Base-by-base conservation (phyloP, 1,140 invertebrate species). In the Geopemphigus sp. region DNA sequence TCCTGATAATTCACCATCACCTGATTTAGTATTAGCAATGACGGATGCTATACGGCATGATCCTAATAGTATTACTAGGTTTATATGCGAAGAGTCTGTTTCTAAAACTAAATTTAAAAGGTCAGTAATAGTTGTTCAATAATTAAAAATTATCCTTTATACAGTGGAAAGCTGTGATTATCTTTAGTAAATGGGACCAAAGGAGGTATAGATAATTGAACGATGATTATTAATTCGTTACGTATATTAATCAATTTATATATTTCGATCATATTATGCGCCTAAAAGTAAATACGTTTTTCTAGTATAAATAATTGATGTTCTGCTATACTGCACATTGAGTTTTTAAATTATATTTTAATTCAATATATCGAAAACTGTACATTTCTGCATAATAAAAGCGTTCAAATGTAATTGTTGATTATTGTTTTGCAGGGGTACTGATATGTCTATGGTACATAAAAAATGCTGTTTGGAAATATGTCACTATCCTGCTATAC, bases 401-500 rank as follows among this genome's bases (percentile, higher is more conserved):
- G 10, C 32, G 17, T 63, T 63, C 8, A 19, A 29, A 8, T 3
- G 26, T 32, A 29, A 1, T 11, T 0, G n/a, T 68, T 50, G 1
- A 8, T 74, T 59, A n/a, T 59, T 76, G 10, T 39, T 80, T 63
- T 74, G 14, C 54, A 82, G 82, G 50, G 47, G 39, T 26, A 39
- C n/a, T n/a, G 72, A 63, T 17, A 22, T 61, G 17, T 63, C 76
- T 63, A 54, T 80, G 70, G n/a, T 59, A 6, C 76, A 73, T 15
- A 57, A 72, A 64, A 81, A 76, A 53, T 82, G 82, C 15, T 66
- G 81, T 59, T 50, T 82, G n/a, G 82, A 81, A n/a, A 83, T 10
- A 70, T 81, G 83, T 54, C 68, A 81, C 5, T 57, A 81, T 61
- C 54, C 70, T 54, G 91, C 91, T n/a, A 84, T 97, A 83, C 94